A percentile compares a stretch with the other conserved stretches of the same genome.
Conservation (phyloP, 2,888 invertebrate species). For the Caenorhabditis doughertyi region DNA sequence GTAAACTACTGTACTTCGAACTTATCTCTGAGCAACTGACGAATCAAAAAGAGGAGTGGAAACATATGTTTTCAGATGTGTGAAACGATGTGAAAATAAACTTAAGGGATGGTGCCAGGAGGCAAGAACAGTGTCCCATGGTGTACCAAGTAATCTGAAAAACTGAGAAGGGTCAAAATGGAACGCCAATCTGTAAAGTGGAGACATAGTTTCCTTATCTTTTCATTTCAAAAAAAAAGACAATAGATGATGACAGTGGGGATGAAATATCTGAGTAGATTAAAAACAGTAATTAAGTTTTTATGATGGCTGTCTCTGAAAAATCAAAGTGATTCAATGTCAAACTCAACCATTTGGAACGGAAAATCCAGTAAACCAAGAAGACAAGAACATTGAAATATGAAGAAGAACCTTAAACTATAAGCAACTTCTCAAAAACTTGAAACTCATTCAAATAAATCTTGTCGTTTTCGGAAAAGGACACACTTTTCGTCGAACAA, state of each 20-base stretch:
- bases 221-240: too few relatives aligned
- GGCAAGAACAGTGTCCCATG: constrained; percentile 10
- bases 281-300: too few relatives aligned
- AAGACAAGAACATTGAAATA: not conserved
- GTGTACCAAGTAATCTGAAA: constrained; percentile 5
- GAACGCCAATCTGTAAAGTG: not conserved
- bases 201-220: too few relatives aligned
- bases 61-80: constrained; percentile 30
- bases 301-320: too few relatives aligned
- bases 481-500: constrained; percentile 20
- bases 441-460: constrained; percentile 42
- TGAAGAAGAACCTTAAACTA: constrained; percentile 3
- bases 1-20: constrained; percentile 34
- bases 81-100: constrained; percentile 22
- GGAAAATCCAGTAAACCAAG: too few relatives aligned
- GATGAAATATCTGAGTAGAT: too few relatives aligned
- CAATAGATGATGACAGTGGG: too few relatives aligned
- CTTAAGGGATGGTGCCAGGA: constrained; percentile 3
- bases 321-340: too few relatives aligned
- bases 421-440: constrained; percentile 35
- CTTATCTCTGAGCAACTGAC: not conserved
- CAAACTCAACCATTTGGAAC: too few relatives aligned
- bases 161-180: not conserved
- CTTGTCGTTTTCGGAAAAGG: constrained; percentile 17
- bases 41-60: not conserved